These are phyloP conservation scores for Apocrypta bakeri DNA, from an alignment of 1,140 invertebrate genomes.

Conservation along the genomic window DNA sequence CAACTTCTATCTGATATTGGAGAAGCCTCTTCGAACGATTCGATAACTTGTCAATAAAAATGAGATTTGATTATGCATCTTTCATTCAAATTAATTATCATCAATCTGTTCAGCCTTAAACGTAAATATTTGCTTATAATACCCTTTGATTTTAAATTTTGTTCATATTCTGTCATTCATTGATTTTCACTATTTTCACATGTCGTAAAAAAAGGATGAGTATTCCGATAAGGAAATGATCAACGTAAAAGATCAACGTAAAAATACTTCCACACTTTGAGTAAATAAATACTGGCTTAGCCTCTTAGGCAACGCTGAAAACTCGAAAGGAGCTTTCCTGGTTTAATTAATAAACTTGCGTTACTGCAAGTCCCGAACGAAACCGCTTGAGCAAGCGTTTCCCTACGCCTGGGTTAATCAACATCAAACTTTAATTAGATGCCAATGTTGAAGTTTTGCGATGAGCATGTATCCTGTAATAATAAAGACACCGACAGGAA, in stretches of 20 bases:
- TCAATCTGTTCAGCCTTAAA: no score
- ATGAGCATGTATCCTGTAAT: background rate
- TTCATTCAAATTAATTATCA: no score
- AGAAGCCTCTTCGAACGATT: background rate
- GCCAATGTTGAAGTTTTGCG: slow-evolving; percentile 22
- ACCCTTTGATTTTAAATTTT: no score
- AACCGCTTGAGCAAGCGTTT: background rate
- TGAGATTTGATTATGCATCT: no score
- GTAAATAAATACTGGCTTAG: background rate
- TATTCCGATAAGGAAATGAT: no score
- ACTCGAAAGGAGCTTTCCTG: slow-evolving; percentile 16
- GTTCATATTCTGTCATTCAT: no score
- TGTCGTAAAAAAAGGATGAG: no score
- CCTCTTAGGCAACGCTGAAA: background rate
- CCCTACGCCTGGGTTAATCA: background rate
- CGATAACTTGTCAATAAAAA: no score
- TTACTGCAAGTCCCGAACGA: background rate
- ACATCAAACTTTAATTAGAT: slow-evolving; percentile 46
- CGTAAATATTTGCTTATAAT: no score
- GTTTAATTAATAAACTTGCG: slow-evolving; percentile 45
- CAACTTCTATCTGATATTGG: background rate
- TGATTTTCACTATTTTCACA: no score
- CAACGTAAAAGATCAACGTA: no score
- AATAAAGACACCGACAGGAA: background rate
- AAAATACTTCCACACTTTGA: background rate